Percentiles rank a stretch among this genome's conserved stretches.
Conservation (phyloP, 1,140 invertebrate genomes). For the Papilio xuthus region DNA sequence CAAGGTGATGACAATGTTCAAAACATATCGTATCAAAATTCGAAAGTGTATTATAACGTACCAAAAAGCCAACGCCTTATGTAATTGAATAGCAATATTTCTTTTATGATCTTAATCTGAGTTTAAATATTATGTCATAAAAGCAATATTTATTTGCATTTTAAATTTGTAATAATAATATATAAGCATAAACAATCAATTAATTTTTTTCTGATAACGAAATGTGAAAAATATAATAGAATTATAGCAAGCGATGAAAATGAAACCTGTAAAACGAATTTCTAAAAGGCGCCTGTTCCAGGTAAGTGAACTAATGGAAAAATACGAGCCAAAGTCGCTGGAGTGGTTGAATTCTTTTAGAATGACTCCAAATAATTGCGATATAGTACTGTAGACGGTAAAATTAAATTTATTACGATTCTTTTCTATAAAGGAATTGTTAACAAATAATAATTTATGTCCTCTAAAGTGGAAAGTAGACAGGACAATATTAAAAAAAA, state of each 20-base stretch:
- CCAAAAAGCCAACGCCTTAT: not conserved
- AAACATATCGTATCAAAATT: too few species aligned
- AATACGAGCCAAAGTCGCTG: slow-evolving; percentile 14
- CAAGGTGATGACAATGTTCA: not conserved
- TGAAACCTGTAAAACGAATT: slow-evolving; percentile 14
- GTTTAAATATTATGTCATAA: not conserved
- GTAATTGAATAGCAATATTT: not conserved
- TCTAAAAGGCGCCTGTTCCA: slow-evolving; percentile 18
- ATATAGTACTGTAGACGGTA: not conserved
- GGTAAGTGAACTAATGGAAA: slow-evolving; percentile 23
- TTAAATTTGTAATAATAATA: not conserved
- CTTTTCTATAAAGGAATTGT: not conserved
- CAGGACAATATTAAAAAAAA: too few species aligned
- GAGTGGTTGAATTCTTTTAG: slow-evolving; percentile 7
- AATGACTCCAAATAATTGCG: not conserved
- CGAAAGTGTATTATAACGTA: too few species aligned
- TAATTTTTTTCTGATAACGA: not conserved
- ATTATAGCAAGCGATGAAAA: not conserved
- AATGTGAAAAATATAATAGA: not conserved
- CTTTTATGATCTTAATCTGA: not conserved
- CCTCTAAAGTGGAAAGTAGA: too few species aligned
- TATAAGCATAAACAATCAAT: not conserved
- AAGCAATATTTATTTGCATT: not conserved
- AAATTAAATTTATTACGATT: not conserved
- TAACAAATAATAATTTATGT: too few species aligned